Conservation (phyloP, 1,140 invertebrate species). For the Zaprionus tsacasi region DNA sequence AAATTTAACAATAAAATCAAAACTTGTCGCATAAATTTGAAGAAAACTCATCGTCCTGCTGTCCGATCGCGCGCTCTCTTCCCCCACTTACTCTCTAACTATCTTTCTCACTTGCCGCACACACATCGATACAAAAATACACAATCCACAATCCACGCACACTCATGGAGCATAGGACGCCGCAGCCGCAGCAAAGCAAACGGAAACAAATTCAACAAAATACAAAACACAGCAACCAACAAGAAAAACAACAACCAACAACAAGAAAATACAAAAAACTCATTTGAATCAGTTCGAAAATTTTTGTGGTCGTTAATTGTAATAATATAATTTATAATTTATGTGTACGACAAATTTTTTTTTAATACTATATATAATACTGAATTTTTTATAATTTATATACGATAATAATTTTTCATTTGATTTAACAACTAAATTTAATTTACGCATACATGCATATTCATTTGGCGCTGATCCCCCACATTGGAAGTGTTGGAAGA, state of each 20-base stretch:
- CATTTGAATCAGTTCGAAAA: slow-evolving; percentile 74
- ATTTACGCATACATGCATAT: slow-evolving; percentile 35
- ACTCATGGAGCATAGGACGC: slow-evolving; percentile 35
- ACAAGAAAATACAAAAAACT: slow-evolving; percentile 52
- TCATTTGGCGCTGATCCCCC: slow-evolving; percentile 28
- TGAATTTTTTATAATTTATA: slow-evolving; percentile 83
- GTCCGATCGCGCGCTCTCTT: slow-evolving; percentile 35
- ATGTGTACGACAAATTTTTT: slow-evolving; percentile 74
- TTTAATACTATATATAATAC: slow-evolving; percentile 77
- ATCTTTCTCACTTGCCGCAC: slow-evolving; percentile 29
- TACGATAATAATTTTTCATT: slow-evolving; percentile 78
- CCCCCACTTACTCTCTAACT: slow-evolving; percentile 21
- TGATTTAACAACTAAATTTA: slow-evolving; percentile 68
- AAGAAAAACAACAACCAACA: slow-evolving; percentile 33
- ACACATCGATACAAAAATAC: slow-evolving; percentile 17
- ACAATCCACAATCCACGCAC: slow-evolving; percentile 25
- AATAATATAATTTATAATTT: slow-evolving; percentile 83
- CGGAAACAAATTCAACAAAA: slow-evolving; percentile 30
- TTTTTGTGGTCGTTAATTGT: slow-evolving; percentile 80
- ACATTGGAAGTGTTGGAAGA: slow-evolving; percentile 11
- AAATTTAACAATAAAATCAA: slow-evolving; percentile 81
- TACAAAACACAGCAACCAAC: slow-evolving; percentile 50
- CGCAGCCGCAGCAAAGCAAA: slow-evolving; percentile 16
- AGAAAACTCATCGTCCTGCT: slow-evolving; percentile 33
- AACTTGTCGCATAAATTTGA: slow-evolving; percentile 74